Evolutionary conservation across 2,113 vertebrate genomes (phyloP).

Genomic region (Tachysurus vachellii): DNA sequence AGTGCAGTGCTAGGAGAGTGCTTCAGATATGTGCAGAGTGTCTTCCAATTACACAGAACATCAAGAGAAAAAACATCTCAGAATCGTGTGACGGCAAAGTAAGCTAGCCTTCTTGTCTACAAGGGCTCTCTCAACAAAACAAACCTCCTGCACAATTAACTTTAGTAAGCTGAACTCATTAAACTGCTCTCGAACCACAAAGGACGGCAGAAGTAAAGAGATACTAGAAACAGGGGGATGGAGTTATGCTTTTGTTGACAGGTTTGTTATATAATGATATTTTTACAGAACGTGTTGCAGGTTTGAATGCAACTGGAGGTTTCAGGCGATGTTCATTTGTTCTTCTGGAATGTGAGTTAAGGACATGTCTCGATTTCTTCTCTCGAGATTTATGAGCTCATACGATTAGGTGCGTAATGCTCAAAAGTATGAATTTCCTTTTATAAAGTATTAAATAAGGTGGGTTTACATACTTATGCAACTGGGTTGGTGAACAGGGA

Average conservation of each 20-base stretch:
- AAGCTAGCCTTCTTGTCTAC: not conserved
- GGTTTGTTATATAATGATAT: not conserved
- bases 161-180: not conserved
- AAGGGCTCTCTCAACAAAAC: conserved; percentile 32
- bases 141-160: not conserved
- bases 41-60: conserved; percentile 19
- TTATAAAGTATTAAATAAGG: not conserved
- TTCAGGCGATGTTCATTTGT: not conserved
- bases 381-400: not conserved
- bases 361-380: not conserved
- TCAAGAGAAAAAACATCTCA: conserved; percentile 3
- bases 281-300: not conserved
- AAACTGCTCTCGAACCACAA: not conserved
- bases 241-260: not conserved
- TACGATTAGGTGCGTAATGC: not conserved
- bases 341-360: not conserved
- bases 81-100: conserved; percentile 18
- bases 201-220: not conserved
- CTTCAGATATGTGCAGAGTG: conserved; percentile 31
- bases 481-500: not conserved
- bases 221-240: not conserved
- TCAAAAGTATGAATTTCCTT: not conserved
- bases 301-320: not conserved
- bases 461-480: not conserved
- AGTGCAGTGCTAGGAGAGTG: conserved; percentile 2